Conservation (phyloP, 2,797 vertebrate genomes). For the Sebastes aleutianus region DNA sequence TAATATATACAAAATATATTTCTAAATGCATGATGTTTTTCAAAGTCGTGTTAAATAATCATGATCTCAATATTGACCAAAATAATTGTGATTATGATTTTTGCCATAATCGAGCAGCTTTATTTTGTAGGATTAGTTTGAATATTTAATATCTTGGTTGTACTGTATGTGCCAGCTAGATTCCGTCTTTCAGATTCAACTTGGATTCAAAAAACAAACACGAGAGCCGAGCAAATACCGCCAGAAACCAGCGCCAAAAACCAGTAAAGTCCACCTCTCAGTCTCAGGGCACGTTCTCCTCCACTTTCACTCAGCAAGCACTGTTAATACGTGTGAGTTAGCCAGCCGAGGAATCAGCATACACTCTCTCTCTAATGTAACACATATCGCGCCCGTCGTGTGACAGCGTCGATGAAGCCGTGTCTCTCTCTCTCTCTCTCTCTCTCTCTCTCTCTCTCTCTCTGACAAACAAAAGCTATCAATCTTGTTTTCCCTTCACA, state of each 20-base stretch:
- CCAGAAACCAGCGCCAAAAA: background rate
- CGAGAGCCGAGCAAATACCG: background rate
- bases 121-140: too few species aligned
- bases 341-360: background rate
- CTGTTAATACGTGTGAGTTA: background rate
- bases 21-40: too few species aligned
- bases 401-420: background rate
- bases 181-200: background rate
- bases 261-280: background rate
- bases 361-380: background rate
- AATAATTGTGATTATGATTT: too few species aligned
- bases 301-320: background rate
- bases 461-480: conserved; percentile 32
- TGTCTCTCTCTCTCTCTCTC: background rate
- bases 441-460: background rate
- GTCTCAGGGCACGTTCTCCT: background rate
- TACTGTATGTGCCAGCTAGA: background rate
- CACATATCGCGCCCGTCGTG: background rate
- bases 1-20: too few species aligned
- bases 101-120: too few species aligned
- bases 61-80: too few species aligned
- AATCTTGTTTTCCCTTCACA: conserved; percentile 26
- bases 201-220: background rate
- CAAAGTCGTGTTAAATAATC: too few species aligned
- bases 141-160: background rate